Evolutionary conservation across 2,113 vertebrate genomes (phyloP).

Genomic region (Percina caprodes): DNA sequence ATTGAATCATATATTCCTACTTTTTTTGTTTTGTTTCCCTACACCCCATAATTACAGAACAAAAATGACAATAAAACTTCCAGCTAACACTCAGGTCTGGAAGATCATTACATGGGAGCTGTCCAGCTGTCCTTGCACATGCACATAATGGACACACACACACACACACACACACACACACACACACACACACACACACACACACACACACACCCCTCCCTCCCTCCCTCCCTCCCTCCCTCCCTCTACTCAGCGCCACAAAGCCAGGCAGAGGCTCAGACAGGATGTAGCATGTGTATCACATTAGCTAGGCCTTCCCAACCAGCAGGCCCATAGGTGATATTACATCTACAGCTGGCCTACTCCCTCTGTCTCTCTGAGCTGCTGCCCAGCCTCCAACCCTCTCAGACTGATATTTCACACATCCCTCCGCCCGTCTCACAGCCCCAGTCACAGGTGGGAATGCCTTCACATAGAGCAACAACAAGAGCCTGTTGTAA

Average conservation of each 20-base stretch:
- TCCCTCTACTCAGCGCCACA: conserved; percentile 18
- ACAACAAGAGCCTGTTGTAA: conserved; percentile 72
- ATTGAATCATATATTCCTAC: background rate
- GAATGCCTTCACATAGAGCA: conserved; percentile 72
- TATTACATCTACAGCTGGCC: conserved; percentile 82
- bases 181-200: background rate
- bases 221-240: background rate
- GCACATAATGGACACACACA: conserved; percentile 18
- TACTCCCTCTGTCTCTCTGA: conserved; percentile 54
- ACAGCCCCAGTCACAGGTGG: conserved; percentile 74
- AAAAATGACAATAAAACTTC: conserved; percentile 42
- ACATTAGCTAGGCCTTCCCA: conserved; percentile 77
- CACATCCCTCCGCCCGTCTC: conserved; percentile 68
- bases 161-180: background rate
- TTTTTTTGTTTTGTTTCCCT: conserved; percentile 2
- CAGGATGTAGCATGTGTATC: conserved; percentile 83
- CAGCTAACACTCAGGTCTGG: conserved; percentile 39
- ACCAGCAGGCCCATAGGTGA: conserved; percentile 66
- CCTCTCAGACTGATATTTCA: conserved; percentile 78
- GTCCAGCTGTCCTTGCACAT: conserved; percentile 60
- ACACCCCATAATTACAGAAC: conserved; percentile 5
- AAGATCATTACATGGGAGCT: conserved; percentile 33
- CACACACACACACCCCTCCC: background rate
- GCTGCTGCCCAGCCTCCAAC: conserved; percentile 43
- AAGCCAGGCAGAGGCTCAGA: conserved; percentile 67